Evolutionary conservation across 2,113 vertebrate genomes (phyloP).

Genomic region (Microcebus tavaratra): DNA sequence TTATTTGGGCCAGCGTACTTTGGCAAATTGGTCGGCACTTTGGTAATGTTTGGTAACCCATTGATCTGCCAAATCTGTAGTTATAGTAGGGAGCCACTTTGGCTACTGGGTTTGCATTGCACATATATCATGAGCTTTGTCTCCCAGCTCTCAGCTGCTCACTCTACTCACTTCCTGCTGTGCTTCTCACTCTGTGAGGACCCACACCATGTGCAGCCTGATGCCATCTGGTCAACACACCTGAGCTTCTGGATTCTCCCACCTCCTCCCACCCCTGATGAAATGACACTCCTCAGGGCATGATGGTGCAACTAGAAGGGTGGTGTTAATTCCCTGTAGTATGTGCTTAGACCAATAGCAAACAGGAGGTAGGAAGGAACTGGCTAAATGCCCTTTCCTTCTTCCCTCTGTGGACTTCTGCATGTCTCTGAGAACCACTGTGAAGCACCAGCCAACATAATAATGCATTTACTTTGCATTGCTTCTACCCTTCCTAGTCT

Average conservation of each 20-base stretch:
- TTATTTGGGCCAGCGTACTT: neutral
- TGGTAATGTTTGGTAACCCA: neutral
- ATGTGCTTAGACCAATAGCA: neutral
- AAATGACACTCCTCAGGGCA: neutral
- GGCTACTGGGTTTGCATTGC: neutral
- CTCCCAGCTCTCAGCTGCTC: no score
- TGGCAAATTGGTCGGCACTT: neutral
- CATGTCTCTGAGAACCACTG: neutral
- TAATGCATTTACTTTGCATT: neutral
- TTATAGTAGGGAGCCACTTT: neutral
- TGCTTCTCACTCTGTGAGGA: neutral
- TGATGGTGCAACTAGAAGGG: neutral
- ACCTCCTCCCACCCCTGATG: neutral
- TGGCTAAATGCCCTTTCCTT: neutral
- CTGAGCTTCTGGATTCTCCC: neutral
- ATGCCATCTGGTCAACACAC: neutral
- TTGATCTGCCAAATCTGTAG: neutral
- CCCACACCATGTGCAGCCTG: neutral
- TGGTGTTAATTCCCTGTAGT: neutral
- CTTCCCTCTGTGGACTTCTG: neutral
- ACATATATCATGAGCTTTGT: neutral
- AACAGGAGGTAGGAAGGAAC: neutral
- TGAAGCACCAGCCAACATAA: neutral
- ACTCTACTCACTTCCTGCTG: neutral
- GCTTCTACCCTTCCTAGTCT: neutral